These are phyloP conservation scores for Callaeas wilsoni DNA, from an alignment of 2,113 vertebrate genomes.

Conservation along the genomic window DNA sequence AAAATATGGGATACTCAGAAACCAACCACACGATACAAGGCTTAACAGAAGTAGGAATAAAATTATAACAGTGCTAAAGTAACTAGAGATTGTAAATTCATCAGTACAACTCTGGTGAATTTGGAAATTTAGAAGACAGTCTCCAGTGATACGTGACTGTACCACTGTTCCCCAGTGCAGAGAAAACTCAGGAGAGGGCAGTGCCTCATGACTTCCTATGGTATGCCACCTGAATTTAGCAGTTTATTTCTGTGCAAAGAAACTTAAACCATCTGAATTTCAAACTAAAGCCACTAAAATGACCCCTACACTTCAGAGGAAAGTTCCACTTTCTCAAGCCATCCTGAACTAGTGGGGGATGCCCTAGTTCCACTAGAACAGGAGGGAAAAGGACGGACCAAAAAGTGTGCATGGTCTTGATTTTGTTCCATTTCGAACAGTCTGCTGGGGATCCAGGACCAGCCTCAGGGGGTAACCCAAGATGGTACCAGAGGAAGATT, in stretches of 20 bases:
- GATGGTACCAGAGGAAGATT: not conserved
- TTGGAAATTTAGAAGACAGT: not conserved
- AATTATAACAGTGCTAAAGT: not conserved
- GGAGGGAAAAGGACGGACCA: not conserved
- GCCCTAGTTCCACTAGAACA: not conserved
- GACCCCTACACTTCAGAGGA: not conserved
- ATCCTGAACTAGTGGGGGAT: not conserved
- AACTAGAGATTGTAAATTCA: not conserved
- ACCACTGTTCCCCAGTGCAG: not conserved
- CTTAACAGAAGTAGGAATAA: not conserved
- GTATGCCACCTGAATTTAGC: not conserved
- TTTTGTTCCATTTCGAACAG: not conserved
- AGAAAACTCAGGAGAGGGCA: not conserved
- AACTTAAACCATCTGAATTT: not conserved
- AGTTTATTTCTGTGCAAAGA: not conserved
- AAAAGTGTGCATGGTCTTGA: not conserved
- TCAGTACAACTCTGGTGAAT: rapidly evolving
- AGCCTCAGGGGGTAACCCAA: not conserved
- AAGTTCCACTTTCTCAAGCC: not conserved
- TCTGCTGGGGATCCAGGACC: not conserved
- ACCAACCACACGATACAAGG: not conserved
- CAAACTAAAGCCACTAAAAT: not conserved
- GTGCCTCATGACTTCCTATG: not conserved
- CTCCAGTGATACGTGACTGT: not conserved
- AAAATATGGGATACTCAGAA: not conserved